phyloP scores from a whole-genome alignment of 2,888 invertebrate genomes.

The Chloromyia formosa region DNA sequence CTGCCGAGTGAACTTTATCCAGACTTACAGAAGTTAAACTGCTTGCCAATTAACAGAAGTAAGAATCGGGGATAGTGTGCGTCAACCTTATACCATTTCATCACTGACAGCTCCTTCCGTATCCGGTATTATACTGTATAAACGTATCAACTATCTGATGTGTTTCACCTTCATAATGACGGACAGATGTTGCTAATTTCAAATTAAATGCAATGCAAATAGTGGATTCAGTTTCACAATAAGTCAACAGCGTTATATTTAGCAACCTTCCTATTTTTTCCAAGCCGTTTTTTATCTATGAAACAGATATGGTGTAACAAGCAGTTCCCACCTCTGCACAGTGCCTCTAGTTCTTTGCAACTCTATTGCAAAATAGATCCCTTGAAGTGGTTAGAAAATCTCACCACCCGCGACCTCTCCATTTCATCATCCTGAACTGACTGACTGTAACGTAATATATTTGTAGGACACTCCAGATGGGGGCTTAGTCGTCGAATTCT shows the following conservation, averaged over 20 bases:
- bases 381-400: conserved; percentile 32
- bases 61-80: no score
- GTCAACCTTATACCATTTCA: no score
- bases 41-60: no score
- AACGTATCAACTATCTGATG: no score
- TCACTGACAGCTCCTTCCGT: no score
- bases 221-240: background rate
- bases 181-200: background rate
- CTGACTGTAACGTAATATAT: conserved; percentile 10
- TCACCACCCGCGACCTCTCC: background rate
- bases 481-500: conserved; percentile 19
- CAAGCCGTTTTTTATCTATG: background rate
- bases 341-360: background rate
- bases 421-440: background rate
- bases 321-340: background rate
- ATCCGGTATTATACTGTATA: no score
- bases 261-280: background rate
- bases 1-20: no score
- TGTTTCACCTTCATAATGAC: no score
- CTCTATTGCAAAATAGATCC: conserved; percentile 28
- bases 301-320: background rate
- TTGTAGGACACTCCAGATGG: conserved; percentile 33
- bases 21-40: no score
- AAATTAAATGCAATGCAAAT: conserved; percentile 6
- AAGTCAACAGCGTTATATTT: background rate